Base-by-base conservation (phyloP, 2,888 invertebrate species). In the Nephrocerus scutellatus region DNA sequence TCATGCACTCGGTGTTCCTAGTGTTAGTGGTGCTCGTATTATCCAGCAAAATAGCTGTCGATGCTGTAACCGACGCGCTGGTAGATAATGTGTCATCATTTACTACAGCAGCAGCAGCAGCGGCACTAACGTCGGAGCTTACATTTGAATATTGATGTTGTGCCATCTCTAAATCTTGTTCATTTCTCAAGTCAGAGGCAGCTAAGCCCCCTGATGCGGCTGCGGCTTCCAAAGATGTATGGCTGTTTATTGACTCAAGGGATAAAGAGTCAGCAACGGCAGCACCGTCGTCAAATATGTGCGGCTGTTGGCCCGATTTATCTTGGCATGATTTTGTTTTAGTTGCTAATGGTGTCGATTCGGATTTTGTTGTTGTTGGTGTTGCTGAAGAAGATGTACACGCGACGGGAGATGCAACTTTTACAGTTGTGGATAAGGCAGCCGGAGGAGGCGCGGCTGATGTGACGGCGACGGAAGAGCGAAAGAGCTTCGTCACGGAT, bases 401-500 rank as follows among this genome's bases (percentile, higher is more conserved):
- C n/a, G n/a, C n/a, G n/a, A n/a, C n/a, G n/a, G n/a, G n/a, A n/a
- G n/a, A n/a, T n/a, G n/a, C n/a, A n/a, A n/a, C n/a, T 34, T 44
- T 44, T 42, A 44, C 33, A 37, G 56, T 53, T 36, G 53, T 50
- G 34, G 59, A 50, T 35, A 50, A 44, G 42, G 54, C 53, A 44
- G 58, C 57, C 44, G 53, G 49, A 41, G 54, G 52, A 23, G 50
- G 32, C 18, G 50, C 30, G 28, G 35, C 23, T 36, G 39, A 23
- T 35, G 47, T 54, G 39, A 51, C 39, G 30, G 52, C 56, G 39
- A 56, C 48, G 43, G 63, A 58, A 44, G 63, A 59, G 46, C 67
- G 66, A 57, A 67, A 67, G 39, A 67, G 61, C 57, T 67, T 67
- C 48, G 63, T 65, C 56, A 67, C 60, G 47, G 65, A 64, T 54